Base-by-base conservation (phyloP, 2,888 invertebrate genomes). In the Oscheius sp. region DNA sequence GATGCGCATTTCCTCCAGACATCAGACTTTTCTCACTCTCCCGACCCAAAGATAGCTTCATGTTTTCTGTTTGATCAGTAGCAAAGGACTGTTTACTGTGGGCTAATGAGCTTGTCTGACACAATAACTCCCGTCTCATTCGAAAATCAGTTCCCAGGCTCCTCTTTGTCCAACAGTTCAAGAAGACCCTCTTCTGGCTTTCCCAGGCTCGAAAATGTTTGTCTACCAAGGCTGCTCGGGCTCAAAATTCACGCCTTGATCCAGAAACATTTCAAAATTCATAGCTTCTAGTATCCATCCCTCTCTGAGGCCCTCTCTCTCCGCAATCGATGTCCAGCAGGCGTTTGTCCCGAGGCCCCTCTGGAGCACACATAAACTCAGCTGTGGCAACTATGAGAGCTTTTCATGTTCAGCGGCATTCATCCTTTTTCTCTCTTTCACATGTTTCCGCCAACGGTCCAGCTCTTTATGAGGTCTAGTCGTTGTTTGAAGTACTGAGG, bases 321-420 rank as follows among this genome's bases (percentile, higher is more conserved):
- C 48, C 68, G 35, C 68, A 35, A 68, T 68, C 68, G 68, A 68
- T 68, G 68, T 55, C 35, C 53, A 13, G 68, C 68, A 68, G 68
- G 68, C 68, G 53, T 42, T 68, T 68, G 33, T 53, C 53, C 68
- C n/a, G 33, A 33, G 37, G 32, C 42, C 42, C 42, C 42, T 21
- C 21, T 42, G 63, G 68, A 68, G 68, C 35, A 55, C 68, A 42
- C 0, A 37, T 55, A 68, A 68, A 68, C 68, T 68, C 55, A 51
- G 51, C 66, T 50, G 68, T 48, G 51, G 35, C 51, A 68, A 32
- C 11, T 33, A 21, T 21, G 48, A 10, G 7, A 21, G 37, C 51
- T 53, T 68, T 33, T 37, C n/a, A 13, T 33, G 53, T 33, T 33
- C 21, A 10, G 13, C 55, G 2, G 10, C 42, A 33, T 68, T 35